phyloP scores from a whole-genome alignment of 2,888 invertebrate genomes.

The Rhabditophanes sp. region DNA sequence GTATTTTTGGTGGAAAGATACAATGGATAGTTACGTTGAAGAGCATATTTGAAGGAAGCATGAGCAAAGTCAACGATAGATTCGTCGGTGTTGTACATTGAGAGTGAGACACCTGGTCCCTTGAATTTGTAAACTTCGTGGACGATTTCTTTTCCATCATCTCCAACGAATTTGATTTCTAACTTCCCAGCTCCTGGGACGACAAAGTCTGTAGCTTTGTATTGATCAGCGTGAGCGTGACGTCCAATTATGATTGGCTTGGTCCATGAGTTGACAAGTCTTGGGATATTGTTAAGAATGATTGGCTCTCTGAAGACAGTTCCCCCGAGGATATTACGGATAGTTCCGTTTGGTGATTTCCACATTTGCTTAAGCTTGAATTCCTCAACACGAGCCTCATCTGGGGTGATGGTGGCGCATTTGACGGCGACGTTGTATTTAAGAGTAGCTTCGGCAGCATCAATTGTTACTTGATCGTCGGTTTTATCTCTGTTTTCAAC shows the following conservation, averaged over 20 bases:
- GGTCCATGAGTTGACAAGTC: slow-evolving; percentile 80
- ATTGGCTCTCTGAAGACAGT: slow-evolving; percentile 52
- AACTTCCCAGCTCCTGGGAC: slow-evolving; percentile 77
- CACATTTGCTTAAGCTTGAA: slow-evolving; percentile 53
- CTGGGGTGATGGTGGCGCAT: slow-evolving; percentile 92
- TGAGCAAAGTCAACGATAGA: slow-evolving; percentile 70
- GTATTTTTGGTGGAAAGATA: slow-evolving; percentile 71
- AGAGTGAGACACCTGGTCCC: slow-evolving; percentile 65
- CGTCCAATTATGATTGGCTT: slow-evolving; percentile 94
- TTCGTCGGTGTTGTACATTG: slow-evolving; percentile 85
- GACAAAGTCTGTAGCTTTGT: slow-evolving; percentile 87
- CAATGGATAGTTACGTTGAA: slow-evolving; percentile 62
- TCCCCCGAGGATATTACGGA: slow-evolving; percentile 51
- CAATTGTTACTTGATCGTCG: slow-evolving; percentile 81
- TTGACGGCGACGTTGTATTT: slow-evolving; percentile 96
- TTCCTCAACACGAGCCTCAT: slow-evolving; percentile 56
- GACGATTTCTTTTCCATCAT: slow-evolving; percentile 14
- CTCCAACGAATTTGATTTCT: slow-evolving; percentile 61
- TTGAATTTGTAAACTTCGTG: slow-evolving; percentile 26
- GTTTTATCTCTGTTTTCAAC: slow-evolving; percentile 86
- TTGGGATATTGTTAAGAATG: slow-evolving; percentile 63
- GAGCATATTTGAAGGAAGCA: slow-evolving; percentile 75
- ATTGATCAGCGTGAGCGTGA: slow-evolving; percentile 76
- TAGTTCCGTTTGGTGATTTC: slow-evolving; percentile 52
- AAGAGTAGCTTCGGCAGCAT: slow-evolving; percentile 85